Base-by-base conservation (phyloP, 1,140 invertebrate species). In the Heliconius nattereri region DNA sequence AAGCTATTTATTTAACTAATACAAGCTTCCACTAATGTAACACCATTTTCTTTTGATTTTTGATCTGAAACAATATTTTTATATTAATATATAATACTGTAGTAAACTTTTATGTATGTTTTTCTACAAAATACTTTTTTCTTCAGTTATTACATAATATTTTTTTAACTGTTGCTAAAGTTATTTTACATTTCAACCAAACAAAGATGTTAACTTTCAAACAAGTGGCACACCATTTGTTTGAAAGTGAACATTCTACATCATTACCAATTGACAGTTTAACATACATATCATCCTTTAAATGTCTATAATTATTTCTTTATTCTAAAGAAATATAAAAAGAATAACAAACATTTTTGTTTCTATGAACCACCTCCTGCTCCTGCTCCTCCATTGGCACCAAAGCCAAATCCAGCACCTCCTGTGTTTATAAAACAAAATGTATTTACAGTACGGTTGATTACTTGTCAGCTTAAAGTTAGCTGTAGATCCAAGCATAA, bases 331-430 rank as follows among this genome's bases (percentile, higher is more conserved):
- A 19, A 16, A n/a, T 60, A n/a, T 23, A 23, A 0, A 57, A 57
- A 26, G 8, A 9, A 60, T 26, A 13, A 60, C 57, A 29, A 26
- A 26, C 23, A 13, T 29, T 13, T 66, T 29, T 29, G 13, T 66
- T 26, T 66, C 8, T 66, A 66, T 66, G 60, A 57, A 29, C 78
- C 78, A 57, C 57, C 74, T 19, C 60, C 70, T 2, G 66, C 73
- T 57, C 26, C 23, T 40, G 32, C 29, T 20, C 20, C 8, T n/a
- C 3, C 73, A 57, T 54, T 54, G 3, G 54, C 73, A 20, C 78
- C 78, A n/a, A 76, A 57, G 54, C 73, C 71, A 49, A 79, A 79
- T 32, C 78, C 78, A 26, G 74, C 78, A 13, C 66, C 74, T 54
- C 66, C 78, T 79, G 16, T 54, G 19, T 66, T 66, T 66, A 75